phyloP scores from a whole-genome alignment of 2,113 vertebrate species.

The Alethe diademata region DNA sequence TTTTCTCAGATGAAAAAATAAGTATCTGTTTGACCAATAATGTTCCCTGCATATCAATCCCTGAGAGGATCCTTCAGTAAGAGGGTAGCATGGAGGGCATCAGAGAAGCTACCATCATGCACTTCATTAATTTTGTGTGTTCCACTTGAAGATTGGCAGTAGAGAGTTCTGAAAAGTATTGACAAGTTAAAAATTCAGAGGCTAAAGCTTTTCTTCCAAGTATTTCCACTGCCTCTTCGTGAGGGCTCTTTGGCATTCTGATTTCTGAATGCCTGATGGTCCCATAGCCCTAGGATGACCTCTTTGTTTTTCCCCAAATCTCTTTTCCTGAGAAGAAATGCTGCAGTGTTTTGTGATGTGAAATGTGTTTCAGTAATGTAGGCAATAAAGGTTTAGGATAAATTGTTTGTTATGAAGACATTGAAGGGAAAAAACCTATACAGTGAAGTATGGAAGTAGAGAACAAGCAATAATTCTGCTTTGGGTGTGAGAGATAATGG shows the following conservation, averaged over 20 bases:
- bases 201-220: neutral
- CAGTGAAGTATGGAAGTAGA: neutral
- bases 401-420: conserved; percentile 24
- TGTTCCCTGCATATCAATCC: neutral
- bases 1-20: neutral
- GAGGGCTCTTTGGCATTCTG: neutral
- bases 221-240: neutral
- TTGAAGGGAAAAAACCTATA: neutral
- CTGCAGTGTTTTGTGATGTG: neutral
- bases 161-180: neutral
- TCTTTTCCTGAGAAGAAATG: neutral
- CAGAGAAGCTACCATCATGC: neutral
- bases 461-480: conserved; percentile 31
- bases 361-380: neutral
- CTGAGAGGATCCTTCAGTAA: neutral
- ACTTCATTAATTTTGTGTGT: neutral
- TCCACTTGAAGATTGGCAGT: neutral
- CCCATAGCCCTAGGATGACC: neutral
- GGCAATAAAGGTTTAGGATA: neutral
- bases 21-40: neutral
- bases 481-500: conserved; percentile 21
- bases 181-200: neutral
- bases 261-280: neutral
- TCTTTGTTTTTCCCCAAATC: neutral
- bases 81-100: neutral